phyloP scores from a whole-genome alignment of 2,113 vertebrate genomes.

The Fregata magnificens region DNA sequence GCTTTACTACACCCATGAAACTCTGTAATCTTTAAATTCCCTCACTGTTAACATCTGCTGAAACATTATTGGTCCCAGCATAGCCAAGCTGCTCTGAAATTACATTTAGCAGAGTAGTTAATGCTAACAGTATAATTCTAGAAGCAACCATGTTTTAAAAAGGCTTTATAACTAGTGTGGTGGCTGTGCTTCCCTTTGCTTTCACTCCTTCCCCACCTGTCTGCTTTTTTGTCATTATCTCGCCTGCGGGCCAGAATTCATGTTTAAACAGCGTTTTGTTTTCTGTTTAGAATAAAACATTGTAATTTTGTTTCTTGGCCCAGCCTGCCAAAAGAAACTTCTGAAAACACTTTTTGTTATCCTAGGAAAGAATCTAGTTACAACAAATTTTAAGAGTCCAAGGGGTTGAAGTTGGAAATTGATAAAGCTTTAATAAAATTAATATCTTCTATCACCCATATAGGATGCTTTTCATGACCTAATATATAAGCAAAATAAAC shows the following conservation, averaged over 20 bases:
- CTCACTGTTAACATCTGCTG: constrained; percentile 98
- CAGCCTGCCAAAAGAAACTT: neutral
- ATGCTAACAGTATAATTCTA: constrained; percentile 79
- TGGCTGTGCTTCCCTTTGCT: neutral
- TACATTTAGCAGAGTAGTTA: constrained; percentile 83
- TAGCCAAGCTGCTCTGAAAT: constrained; percentile 84
- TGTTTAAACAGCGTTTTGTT: neutral
- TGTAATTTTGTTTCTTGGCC: neutral
- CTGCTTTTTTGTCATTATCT: neutral
- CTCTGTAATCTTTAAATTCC: constrained; percentile 94
- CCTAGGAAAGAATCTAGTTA: neutral
- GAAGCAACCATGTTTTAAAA: constrained; percentile 75
- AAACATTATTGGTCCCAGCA: constrained; percentile 94
- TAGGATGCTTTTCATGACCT: neutral
- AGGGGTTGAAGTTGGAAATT: neutral
- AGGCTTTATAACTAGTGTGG: constrained; percentile 31
- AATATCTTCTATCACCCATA: neutral
- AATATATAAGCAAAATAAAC: constrained; percentile 13
- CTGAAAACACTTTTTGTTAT: neutral
- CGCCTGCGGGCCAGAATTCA: neutral
- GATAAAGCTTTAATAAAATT: constrained; percentile 40
- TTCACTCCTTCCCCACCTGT: neutral
- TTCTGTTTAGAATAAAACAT: neutral
- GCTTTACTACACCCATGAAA: constrained; percentile 92
- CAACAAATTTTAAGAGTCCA: neutral